Base-by-base conservation (phyloP, 2,888 invertebrate species). In the Synergus itoensis region DNA sequence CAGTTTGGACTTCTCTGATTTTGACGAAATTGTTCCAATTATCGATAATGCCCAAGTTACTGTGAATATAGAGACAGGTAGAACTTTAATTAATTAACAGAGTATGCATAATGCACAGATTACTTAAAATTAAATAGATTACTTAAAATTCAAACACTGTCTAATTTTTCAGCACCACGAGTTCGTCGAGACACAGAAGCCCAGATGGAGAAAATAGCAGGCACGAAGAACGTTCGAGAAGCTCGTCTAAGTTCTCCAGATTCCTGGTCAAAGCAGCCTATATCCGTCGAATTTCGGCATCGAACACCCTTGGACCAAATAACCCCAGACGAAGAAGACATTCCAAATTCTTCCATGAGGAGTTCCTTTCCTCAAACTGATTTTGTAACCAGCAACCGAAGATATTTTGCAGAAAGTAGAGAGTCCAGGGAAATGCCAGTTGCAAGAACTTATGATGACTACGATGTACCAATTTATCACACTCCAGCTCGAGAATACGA, bases 231-330 rank as follows among this genome's bases (percentile, higher is more conserved):
- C 77, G 82, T 88, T 0, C 85, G 91, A 3, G 84, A 91, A 5
- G 90, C 91, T 43, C 84, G 91, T 1, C 73, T 88, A n/a, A 84
- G 81, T 60, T 86, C 88, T 0, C 86, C 89, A 7, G 91, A 91
- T 41, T 85, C 87, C 0, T 91, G 91, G 91, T 89, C 91, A 4
- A 88, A 86, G 36, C 91, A 91, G 63, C 90, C 92, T 1, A 63
- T 91, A 3, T 86, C 91, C 0, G 83, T 91, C 0, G 90, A 92
- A 63, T 89, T 90, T 60, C 89, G 89, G 40, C 89, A 88, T 16
- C 85, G 89, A 0, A 79, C 85, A 2, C 86, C 82, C 11, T 18
- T 87, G 14, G 90, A 91, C 5, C 87, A 89, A 48, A n/a, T 77
- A 16, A 43, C n/a, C 36, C 77, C 81, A 0, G 83, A 83, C 7